Conservation (phyloP, 2,113 vertebrate genomes). For the Cichladusa arquata region DNA sequence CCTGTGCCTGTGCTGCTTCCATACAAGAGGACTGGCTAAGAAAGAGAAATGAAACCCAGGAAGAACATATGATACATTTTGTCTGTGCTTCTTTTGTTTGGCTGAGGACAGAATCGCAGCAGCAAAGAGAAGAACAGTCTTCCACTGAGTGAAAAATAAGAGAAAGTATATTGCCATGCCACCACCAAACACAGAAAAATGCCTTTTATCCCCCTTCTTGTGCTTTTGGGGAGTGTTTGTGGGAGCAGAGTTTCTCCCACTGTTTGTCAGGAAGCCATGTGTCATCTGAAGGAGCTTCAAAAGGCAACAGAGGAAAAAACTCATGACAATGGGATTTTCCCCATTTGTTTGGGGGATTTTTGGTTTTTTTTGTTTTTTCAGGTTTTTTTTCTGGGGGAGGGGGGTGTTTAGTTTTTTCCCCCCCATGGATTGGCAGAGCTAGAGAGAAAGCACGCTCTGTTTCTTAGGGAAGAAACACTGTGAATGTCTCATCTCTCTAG, state of each 20-base stretch:
- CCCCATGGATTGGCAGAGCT: not conserved
- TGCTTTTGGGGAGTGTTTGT: not conserved
- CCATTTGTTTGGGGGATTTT: no score
- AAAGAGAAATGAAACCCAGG: not conserved
- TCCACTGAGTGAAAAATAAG: not conserved
- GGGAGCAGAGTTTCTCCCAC: not conserved
- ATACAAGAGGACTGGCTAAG: not conserved
- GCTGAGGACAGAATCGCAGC: not conserved
- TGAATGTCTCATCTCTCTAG: not conserved
- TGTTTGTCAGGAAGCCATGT: not conserved
- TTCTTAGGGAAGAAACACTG: not conserved
- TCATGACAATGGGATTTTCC: not conserved
- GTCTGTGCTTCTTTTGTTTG: not conserved
- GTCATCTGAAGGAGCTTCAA: not conserved
- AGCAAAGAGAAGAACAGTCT: not conserved
- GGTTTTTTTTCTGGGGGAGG: not conserved
- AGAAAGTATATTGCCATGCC: not conserved
- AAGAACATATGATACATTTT: not conserved
- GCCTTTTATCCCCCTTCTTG: not conserved
- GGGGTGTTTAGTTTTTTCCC: not conserved
- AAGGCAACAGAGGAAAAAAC: not conserved
- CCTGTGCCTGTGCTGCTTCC: not conserved
- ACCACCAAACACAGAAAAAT: not conserved
- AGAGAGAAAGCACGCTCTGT: not conserved
- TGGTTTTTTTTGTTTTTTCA: no score